Conservation (phyloP, 2,113 vertebrate genomes). For the Taxidea taxus region DNA sequence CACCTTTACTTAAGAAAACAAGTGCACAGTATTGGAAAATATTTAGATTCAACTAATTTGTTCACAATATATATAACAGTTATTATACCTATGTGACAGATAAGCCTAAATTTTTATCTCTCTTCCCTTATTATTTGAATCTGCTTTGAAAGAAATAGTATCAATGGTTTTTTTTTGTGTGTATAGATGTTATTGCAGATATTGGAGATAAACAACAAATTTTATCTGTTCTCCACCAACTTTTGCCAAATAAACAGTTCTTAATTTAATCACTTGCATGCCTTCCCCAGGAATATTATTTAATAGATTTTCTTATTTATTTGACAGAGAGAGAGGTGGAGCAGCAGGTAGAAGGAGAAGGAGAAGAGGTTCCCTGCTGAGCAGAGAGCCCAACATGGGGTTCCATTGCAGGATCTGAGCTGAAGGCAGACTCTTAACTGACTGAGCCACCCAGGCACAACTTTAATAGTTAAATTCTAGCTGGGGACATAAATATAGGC, state of each 20-base stretch:
- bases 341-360: too few species aligned
- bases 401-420: too few species aligned
- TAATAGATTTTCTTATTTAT: neutral
- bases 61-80: neutral
- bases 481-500: neutral
- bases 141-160: neutral
- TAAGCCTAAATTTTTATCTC: neutral
- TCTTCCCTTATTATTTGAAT: neutral
- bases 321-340: neutral
- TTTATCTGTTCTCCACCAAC: neutral
- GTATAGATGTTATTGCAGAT: neutral
- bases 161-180: neutral
- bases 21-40: neutral
- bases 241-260: neutral
- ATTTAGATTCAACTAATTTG: neutral
- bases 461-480: slow-evolving; percentile 9
- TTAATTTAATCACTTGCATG: neutral
- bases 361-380: too few species aligned
- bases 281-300: neutral
- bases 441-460: too few species aligned
- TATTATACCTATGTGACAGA: neutral
- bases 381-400: too few species aligned
- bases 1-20: neutral
- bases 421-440: too few species aligned
- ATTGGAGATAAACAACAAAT: neutral